Evolutionary conservation across 2,113 vertebrate genomes (phyloP).

Genomic region (Nanger granti): DNA sequence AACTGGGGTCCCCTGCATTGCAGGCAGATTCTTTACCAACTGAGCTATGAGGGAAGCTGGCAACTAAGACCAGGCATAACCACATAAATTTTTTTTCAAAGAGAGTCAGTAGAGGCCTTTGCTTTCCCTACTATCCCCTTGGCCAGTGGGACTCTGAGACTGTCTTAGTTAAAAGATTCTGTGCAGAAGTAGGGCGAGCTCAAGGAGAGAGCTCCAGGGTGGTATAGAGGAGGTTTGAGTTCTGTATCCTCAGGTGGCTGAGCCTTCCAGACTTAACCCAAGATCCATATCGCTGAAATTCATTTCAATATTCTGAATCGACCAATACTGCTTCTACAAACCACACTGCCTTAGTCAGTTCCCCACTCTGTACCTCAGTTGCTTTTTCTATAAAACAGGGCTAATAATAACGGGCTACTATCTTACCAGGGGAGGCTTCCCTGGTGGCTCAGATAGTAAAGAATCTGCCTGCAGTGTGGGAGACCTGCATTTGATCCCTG

Average conservation of each 20-base stretch:
- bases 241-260: background rate
- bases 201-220: background rate
- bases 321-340: background rate
- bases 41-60: background rate
- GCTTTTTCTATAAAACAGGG: constrained; percentile 21
- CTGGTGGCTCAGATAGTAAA: rapidly evolving
- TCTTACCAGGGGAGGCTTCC: background rate
- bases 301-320: background rate
- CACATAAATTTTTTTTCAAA: background rate
- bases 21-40: background rate
- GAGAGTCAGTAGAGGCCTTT: background rate
- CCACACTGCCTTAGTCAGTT: background rate
- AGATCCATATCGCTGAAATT: background rate
- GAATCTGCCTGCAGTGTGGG: background rate
- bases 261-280: background rate
- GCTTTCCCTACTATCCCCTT: background rate
- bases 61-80: background rate
- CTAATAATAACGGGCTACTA: background rate
- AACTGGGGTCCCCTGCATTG: background rate
- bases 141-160: background rate
- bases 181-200: background rate
- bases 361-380: background rate
- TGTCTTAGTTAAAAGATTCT: background rate
- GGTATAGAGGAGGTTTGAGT: background rate
- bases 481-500: background rate